These are phyloP conservation scores for Pelusios castaneus DNA, from an alignment of 2,113 vertebrate species.

Conservation along the genomic window DNA sequence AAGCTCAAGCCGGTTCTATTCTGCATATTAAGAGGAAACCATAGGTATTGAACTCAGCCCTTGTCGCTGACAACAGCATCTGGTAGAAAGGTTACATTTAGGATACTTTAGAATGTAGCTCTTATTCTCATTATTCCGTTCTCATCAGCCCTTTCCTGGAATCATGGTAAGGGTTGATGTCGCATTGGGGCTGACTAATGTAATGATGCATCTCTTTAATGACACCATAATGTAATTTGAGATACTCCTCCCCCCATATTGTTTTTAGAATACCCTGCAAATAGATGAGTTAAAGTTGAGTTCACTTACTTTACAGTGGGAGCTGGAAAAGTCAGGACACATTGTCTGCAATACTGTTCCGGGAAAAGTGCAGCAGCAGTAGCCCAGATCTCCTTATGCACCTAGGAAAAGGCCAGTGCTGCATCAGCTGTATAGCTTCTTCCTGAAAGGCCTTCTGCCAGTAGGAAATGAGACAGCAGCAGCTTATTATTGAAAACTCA, in stretches of 20 bases:
- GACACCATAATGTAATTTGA: not conserved
- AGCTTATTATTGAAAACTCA: not conserved
- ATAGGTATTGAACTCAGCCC: not conserved
- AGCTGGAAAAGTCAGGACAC: not conserved
- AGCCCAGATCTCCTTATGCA: not conserved
- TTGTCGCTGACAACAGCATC: rapidly evolving
- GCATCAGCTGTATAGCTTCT: rapidly evolving
- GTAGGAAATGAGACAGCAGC: not conserved
- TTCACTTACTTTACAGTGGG: not conserved
- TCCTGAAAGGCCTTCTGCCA: not conserved
- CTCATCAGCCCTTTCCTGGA: not conserved
- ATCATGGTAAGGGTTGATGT: not conserved
- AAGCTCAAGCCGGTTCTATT: not conserved
- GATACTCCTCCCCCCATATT: not conserved
- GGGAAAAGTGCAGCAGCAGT: not conserved
- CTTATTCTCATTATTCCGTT: not conserved
- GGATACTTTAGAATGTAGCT: not conserved
- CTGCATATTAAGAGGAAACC: not conserved
- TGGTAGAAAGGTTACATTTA: not conserved
- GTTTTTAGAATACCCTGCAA: not conserved
- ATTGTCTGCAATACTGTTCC: not conserved
- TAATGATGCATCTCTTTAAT: not conserved
- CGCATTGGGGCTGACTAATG: not conserved
- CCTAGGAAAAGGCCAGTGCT: not conserved
- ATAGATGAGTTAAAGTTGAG: not conserved